Evolutionary conservation across 2,113 vertebrate genomes (phyloP).

Genomic region (Ctenodactylus gundi): DNA sequence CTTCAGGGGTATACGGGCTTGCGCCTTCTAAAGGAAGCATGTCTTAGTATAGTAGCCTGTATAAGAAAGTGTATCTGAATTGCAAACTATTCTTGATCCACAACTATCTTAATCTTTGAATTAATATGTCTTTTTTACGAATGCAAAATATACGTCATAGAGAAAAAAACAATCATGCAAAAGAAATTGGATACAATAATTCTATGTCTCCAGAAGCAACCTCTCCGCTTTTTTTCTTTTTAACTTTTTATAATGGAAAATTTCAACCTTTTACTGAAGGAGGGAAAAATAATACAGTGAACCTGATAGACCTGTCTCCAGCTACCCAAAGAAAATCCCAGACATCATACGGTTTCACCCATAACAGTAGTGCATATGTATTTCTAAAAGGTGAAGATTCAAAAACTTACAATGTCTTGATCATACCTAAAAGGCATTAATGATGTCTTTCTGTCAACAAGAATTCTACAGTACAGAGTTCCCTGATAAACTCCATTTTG

Average conservation of each 20-base stretch:
- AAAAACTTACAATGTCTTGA: not conserved
- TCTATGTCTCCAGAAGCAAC: not conserved
- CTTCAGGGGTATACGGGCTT: not conserved
- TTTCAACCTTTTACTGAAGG: not conserved
- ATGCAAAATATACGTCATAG: not conserved
- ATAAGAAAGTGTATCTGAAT: not conserved
- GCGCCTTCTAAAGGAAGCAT: not conserved
- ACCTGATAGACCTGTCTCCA: accelerated
- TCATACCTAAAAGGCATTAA: not conserved
- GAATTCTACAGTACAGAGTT: not conserved
- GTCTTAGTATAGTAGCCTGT: not conserved
- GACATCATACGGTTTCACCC: not conserved
- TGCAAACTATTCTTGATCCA: not conserved
- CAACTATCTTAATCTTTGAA: not conserved
- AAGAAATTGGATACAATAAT: not conserved
- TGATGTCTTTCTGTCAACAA: conserved; percentile 12
- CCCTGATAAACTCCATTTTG: not conserved
- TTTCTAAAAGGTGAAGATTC: not conserved
- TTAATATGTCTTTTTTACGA: not conserved
- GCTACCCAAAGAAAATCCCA: not conserved
- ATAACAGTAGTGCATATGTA: not conserved
- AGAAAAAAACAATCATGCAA: not conserved
- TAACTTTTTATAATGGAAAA: not conserved
- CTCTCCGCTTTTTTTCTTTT: not conserved
- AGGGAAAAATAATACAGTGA: not conserved